These are phyloP conservation scores for Phyllotreta cruciferae DNA, from an alignment of 2,888 invertebrate species.

Conservation along the genomic window DNA sequence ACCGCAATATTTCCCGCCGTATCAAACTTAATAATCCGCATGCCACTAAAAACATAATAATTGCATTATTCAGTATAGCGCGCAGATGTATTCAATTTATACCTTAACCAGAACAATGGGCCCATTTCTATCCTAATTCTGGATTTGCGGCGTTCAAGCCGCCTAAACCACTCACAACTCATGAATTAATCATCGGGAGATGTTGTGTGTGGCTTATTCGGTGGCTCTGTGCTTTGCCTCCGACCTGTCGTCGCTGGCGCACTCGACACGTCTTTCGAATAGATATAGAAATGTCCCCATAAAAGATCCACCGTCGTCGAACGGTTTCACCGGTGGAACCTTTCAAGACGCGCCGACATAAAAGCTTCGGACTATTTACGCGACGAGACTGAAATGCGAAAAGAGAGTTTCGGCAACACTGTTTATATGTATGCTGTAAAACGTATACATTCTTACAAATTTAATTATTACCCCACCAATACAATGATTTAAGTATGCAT, in stretches of 20 bases:
- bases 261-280: conserved; percentile 48
- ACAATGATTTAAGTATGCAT: no score
- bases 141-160: conserved; percentile 56
- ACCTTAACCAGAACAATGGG: conserved; percentile 53
- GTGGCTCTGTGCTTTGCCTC: conserved; percentile 21
- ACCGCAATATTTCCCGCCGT: conserved; percentile 33
- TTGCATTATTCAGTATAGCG: conserved; percentile 45
- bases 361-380: conserved; percentile 23
- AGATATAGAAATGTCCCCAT: conserved; percentile 49
- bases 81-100: conserved; percentile 49
- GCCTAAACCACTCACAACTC: conserved; percentile 58
- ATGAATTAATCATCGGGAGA: conserved; percentile 59
- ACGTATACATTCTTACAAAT: background rate
- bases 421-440: conserved; percentile 8
- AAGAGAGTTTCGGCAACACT: conserved; percentile 16
- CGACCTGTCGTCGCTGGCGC: conserved; percentile 26
- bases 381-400: conserved; percentile 20
- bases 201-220: conserved; percentile 49
- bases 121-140: conserved; percentile 58
- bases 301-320: conserved; percentile 42
- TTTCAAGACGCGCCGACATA: conserved; percentile 36
- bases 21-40: conserved; percentile 42
- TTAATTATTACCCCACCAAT: no score
- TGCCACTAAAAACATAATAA: conserved; percentile 45
- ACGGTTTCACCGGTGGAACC: conserved; percentile 32